Base-by-base conservation (phyloP, 2,797 vertebrate genomes). In the Thalassophryne amazonica region DNA sequence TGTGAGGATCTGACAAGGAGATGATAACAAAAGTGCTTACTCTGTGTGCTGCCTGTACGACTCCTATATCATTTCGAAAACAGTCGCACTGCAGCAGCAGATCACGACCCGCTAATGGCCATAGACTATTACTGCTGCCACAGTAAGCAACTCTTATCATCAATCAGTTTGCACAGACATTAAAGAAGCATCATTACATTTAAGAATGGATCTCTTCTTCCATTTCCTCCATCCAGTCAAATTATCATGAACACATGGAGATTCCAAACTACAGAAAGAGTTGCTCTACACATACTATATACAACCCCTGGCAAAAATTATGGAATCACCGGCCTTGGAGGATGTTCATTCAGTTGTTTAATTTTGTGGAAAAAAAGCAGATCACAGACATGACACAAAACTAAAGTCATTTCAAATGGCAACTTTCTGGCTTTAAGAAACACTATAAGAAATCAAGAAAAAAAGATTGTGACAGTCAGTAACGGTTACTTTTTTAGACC, bases 11-110 rank as follows among this genome's bases (percentile, higher is more conserved):
- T 80, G 82, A 84, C 80, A 83, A 74, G 74, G 63, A 81, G 77
- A 83, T 74, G 80, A 83, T 83, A 86, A 80, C 70, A 61, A 80
- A 84, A 86, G 73, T 78, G 81, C 84, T 84, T 76, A 81, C 69
- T 78, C 78, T 73, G 62, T 43, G 17, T 76, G 76, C 69, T 64
- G 57, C 61, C 57, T 6, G 18, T 15, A 18, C 70, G 70, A 48
- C 69, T 70, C 69, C 60, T 81, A 59, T 78, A 78, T 87, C 79
- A 78, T 83, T 86, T 83, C 55, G 80, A 71, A 78, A 82, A 76
- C 55, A 64, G 73, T 73, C 56, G 58, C 64, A 69, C 51, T 61
- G 76, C 72, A 30, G 59, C 53, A 76, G 67, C 56, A 40, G 56
- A 83, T 82, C 70, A 72, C 41, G 39, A 65, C 28, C 19, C 3